phyloP scores from a whole-genome alignment of 2,113 vertebrate genomes.

The Macquaria ambigua region DNA sequence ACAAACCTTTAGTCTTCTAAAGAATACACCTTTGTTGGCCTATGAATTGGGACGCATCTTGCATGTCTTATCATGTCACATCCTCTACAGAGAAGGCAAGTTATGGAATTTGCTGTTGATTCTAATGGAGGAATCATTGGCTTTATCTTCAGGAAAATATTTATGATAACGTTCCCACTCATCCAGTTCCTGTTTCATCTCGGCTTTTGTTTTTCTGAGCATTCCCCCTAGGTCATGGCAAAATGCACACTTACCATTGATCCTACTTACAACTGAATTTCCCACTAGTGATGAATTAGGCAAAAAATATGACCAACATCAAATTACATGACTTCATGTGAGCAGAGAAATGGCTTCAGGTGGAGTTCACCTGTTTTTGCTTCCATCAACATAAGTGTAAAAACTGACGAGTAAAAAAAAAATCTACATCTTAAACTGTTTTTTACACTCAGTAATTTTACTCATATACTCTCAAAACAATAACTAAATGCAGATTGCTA shows the following conservation, averaged over 20 bases:
- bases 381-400: not conserved
- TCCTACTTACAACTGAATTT: not conserved
- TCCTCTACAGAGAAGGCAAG: not conserved
- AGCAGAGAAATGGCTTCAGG: not conserved
- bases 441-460: not conserved
- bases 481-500: not conserved
- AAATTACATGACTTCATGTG: not conserved
- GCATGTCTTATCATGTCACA: not conserved
- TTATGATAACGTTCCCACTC: not conserved
- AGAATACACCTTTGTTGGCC: not conserved
- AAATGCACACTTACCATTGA: not conserved
- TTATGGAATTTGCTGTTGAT: not conserved
- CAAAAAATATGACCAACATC: not conserved
- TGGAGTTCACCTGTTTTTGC: not conserved
- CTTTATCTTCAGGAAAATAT: not conserved
- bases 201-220: not conserved
- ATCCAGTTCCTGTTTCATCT: constrained; percentile 16
- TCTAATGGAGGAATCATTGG: not conserved
- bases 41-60: not conserved
- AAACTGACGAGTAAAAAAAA: not conserved
- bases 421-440: not conserved
- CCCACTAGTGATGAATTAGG: not conserved
- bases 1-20: not conserved
- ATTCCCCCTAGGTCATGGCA: not conserved
- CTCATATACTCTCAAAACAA: not conserved